A percentile compares a stretch with the other conserved stretches of the same genome.
Evolutionary conservation across 2,888 invertebrate species (phyloP).

Genomic region (Stomorhina lunata): DNA sequence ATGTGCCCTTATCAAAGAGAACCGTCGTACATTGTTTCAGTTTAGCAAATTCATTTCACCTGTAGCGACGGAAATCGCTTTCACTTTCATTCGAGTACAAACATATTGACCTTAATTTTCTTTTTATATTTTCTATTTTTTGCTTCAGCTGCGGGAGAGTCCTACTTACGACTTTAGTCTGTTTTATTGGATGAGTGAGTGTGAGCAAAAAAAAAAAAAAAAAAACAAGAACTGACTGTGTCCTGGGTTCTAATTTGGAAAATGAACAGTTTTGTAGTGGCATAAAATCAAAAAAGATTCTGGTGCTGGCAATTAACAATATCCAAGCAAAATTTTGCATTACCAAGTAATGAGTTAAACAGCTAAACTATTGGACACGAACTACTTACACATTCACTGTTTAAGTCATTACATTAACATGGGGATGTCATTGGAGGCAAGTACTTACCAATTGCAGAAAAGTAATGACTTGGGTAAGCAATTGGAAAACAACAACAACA

Average conservation of each 20-base stretch:
- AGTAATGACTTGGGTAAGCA: too few relatives aligned
- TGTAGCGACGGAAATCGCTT: not conserved
- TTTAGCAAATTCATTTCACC: constrained; percentile 4
- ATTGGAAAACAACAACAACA: too few relatives aligned
- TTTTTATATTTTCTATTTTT: not conserved
- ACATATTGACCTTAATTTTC: constrained; percentile 43
- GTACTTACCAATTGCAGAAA: too few relatives aligned
- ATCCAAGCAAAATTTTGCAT: not conserved
- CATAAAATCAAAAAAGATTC: not conserved
- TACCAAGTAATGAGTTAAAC: too few relatives aligned
- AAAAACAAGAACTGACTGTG: not conserved
- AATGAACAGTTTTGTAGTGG: not conserved
- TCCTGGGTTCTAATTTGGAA: not conserved
- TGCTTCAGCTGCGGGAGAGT: not conserved
- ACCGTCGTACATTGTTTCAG: not conserved
- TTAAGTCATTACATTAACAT: too few relatives aligned
- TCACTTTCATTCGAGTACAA: constrained; percentile 24
- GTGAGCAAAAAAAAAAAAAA: too few relatives aligned
- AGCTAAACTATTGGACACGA: too few relatives aligned
- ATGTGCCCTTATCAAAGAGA: not conserved
- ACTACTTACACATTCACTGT: too few relatives aligned
- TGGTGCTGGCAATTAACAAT: not conserved
- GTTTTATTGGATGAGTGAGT: too few relatives aligned
- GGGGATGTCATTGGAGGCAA: too few relatives aligned
- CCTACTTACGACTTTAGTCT: not conserved